Percentiles rank a stretch among this genome's conserved stretches.
Evolutionary conservation across 2,113 vertebrate species (phyloP).

Genomic region (Rhea pennata): DNA sequence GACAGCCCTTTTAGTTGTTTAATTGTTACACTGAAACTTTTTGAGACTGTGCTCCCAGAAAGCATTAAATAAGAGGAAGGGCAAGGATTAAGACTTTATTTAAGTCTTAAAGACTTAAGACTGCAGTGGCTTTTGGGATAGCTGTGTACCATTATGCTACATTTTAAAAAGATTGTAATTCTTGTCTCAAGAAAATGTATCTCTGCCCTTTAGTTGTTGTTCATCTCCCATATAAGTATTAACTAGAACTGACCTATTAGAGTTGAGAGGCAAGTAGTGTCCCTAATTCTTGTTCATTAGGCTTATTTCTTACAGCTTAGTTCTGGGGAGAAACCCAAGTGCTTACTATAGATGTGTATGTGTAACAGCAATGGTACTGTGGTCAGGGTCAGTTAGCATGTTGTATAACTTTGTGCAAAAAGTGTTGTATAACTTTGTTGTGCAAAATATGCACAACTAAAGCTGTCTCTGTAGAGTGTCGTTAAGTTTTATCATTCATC

Average conservation of each 20-base stretch:
- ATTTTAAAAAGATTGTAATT: constrained; percentile 29
- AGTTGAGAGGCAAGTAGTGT: background rate
- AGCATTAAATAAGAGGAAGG: background rate
- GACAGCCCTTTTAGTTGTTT: constrained; percentile 61
- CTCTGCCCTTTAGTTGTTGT: background rate
- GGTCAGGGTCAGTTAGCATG: background rate
- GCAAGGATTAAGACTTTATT: background rate
- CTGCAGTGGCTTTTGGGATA: background rate
- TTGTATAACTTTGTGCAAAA: background rate
- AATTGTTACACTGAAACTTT: constrained; percentile 35
- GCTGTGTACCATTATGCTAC: background rate
- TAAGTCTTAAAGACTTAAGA: background rate
- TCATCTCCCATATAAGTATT: background rate
- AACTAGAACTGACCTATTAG: background rate
- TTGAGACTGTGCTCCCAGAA: constrained; percentile 19
- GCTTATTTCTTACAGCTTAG: background rate
- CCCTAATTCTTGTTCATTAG: background rate
- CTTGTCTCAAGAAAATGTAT: background rate
- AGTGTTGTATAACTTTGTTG: background rate
- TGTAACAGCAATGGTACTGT: background rate
- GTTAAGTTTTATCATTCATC: background rate
- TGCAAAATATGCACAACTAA: background rate
- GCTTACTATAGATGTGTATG: background rate
- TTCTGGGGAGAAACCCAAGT: background rate
- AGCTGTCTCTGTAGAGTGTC: background rate